Evolutionary conservation across 2,888 invertebrate species (phyloP).

Genomic region (Cybosia mesomella): DNA sequence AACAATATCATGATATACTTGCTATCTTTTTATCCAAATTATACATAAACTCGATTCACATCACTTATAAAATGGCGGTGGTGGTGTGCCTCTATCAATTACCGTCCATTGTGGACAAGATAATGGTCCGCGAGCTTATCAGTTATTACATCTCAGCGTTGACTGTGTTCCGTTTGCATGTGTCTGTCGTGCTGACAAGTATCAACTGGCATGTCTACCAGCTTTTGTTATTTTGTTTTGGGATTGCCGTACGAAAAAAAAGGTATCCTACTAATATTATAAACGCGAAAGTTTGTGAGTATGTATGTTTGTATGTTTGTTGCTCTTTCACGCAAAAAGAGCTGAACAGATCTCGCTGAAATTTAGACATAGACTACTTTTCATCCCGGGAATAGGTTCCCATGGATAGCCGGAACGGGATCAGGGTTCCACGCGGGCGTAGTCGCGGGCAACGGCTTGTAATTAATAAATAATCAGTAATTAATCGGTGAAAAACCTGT

Average conservation of each 20-base stretch:
- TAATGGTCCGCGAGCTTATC: constrained; percentile 32
- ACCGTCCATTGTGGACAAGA: constrained; percentile 31
- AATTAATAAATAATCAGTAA: constrained; percentile 2
- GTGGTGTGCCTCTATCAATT: constrained; percentile 44
- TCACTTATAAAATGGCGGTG: constrained; percentile 6
- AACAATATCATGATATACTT: not conserved
- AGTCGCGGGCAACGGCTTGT: no score
- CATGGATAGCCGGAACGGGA: no score
- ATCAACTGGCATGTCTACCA: constrained; percentile 37
- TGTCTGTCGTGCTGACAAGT: constrained; percentile 25
- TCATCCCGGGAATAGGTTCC: no score
- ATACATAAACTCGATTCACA: constrained; percentile 1
- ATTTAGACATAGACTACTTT: no score
- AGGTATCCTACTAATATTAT: no score
- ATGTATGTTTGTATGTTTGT: no score
- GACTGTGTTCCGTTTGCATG: constrained; percentile 34
- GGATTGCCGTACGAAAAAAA: no score
- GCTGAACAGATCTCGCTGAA: no score
- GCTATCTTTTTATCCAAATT: constrained; percentile 6
- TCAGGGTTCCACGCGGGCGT: no score
- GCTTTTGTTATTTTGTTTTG: not conserved
- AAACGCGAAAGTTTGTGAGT: no score
- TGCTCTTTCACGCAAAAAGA: no score
- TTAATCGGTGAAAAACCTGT: not conserved
- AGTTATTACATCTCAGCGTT: constrained; percentile 44